These are phyloP conservation scores for Pelodytes ibericus DNA, from an alignment of 2,797 vertebrate species.

Conservation along the genomic window DNA sequence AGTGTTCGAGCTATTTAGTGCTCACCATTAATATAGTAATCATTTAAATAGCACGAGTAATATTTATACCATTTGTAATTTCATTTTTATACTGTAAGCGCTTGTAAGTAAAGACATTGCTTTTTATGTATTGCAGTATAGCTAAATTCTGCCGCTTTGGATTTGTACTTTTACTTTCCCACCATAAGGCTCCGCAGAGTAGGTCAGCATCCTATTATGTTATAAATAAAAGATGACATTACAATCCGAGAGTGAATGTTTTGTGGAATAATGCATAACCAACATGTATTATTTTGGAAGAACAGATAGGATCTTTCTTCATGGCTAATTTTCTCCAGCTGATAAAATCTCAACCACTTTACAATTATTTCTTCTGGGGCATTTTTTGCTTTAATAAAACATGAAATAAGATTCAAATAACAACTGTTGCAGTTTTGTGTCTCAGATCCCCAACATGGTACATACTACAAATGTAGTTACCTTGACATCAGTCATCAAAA, in stretches of 20 bases:
- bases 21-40: too few species aligned
- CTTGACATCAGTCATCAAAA: too few species aligned
- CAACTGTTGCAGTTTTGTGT: neutral
- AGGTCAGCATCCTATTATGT: neutral
- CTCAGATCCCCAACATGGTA: neutral
- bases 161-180: neutral
- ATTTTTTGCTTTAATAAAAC: neutral
- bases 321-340: neutral
- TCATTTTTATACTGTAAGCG: neutral
- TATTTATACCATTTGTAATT: too few species aligned
- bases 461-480: too few species aligned
- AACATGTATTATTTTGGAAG: neutral
- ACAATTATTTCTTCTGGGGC: neutral
- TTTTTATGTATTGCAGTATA: neutral
- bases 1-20: too few species aligned
- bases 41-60: too few species aligned
- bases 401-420: conserved; percentile 4
- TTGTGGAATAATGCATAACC: neutral
- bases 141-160: neutral
- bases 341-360: neutral
- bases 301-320: neutral
- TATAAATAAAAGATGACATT: neutral
- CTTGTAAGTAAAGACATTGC: neutral
- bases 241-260: neutral
- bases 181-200: neutral